Evolutionary conservation across 2,888 invertebrate genomes (phyloP).

Genomic region (Ornithoptera priamus): DNA sequence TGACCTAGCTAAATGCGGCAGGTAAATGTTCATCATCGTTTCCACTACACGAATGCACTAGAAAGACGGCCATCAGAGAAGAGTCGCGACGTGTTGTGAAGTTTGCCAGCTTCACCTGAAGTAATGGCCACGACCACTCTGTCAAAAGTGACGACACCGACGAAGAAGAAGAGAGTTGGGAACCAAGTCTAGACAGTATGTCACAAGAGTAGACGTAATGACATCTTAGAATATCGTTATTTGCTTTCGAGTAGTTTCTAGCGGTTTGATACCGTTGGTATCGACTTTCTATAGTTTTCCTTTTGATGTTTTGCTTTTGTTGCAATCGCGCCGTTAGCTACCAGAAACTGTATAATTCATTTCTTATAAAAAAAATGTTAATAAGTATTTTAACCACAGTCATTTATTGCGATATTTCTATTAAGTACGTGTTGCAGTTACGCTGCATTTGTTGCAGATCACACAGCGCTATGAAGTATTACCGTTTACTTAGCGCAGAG

Average conservation of each 20-base stretch:
- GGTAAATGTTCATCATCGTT: no score
- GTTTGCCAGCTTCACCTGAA: no score
- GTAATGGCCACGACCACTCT: no score
- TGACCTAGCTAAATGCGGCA: no score
- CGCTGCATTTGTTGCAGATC: not conserved
- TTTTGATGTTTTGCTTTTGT: constrained; percentile 40
- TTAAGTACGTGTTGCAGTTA: not conserved
- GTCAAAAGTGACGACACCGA: no score
- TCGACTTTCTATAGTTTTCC: constrained; percentile 45
- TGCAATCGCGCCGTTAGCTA: constrained; percentile 11
- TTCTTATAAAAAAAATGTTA: constrained; percentile 3
- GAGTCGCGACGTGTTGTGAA: no score
- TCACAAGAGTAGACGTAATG: constrained; percentile 55
- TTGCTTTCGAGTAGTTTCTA: constrained; percentile 46
- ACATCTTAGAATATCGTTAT: constrained; percentile 25
- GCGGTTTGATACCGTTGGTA: constrained; percentile 54
- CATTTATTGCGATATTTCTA: constrained; percentile 10
- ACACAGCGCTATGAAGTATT: not conserved
- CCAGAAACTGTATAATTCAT: constrained; percentile 16
- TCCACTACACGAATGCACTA: no score
- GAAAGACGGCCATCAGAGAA: no score
- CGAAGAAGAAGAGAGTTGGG: not conserved
- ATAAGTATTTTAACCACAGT: constrained; percentile 11
- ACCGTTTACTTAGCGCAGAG: not conserved
- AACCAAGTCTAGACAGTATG: constrained; percentile 47